These are phyloP conservation scores for Pontoporia blainvillei DNA, from an alignment of 2,113 vertebrate species.

Conservation along the genomic window DNA sequence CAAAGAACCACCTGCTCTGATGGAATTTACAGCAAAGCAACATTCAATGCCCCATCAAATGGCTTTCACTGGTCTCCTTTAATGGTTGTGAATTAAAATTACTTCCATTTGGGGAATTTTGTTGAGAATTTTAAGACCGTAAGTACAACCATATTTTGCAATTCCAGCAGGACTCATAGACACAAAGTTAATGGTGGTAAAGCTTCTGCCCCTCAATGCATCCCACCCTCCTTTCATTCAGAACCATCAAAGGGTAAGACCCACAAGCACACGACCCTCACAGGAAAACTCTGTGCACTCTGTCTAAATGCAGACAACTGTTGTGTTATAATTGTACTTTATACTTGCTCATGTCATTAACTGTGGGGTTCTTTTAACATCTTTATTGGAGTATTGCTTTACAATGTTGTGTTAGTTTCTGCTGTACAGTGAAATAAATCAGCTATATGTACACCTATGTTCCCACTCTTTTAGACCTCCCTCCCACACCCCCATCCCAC, in stretches of 20 bases:
- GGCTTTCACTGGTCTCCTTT: constrained; percentile 20
- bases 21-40: background rate
- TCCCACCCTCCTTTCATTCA: background rate
- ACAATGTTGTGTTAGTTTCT: no score
- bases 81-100: constrained; percentile 36
- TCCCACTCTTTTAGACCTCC: no score
- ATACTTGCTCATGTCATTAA: background rate
- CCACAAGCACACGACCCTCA: background rate
- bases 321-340: constrained; percentile 9
- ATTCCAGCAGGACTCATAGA: background rate
- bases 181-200: background rate
- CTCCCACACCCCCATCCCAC: no score
- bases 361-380: background rate
- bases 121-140: constrained; percentile 3
- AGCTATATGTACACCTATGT: no score
- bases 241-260: background rate
- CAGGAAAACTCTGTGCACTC: constrained; percentile 17
- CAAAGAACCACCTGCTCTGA: background rate
- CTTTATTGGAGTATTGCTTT: no score
- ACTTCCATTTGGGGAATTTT: constrained; percentile 23
- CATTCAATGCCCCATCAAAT: background rate
- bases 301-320: constrained; percentile 16
- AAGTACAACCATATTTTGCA: background rate
- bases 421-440: no score
- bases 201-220: background rate